phyloP scores from a whole-genome alignment of 2,797 vertebrate genomes.

The Salmo trutta region DNA sequence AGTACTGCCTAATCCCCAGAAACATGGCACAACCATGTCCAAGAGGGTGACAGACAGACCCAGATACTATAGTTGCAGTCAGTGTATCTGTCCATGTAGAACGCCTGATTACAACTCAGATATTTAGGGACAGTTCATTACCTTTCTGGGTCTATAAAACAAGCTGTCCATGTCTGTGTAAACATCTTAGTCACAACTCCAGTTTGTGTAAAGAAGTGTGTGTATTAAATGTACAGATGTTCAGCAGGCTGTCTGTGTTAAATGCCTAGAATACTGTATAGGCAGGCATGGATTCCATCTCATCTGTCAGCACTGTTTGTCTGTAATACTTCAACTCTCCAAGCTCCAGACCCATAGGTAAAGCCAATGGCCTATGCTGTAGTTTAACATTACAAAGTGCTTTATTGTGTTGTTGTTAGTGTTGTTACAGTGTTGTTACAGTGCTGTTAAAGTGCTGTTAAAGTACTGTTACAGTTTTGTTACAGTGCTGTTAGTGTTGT shows the following conservation, averaged over 20 bases:
- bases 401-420: too few species aligned
- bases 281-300: too few species aligned
- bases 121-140: neutral
- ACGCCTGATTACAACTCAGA: neutral
- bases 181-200: neutral
- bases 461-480: too few species aligned
- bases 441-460: too few species aligned
- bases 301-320: too few species aligned
- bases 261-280: too few species aligned
- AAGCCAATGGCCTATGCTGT: too few species aligned
- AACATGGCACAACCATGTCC: slow-evolving; percentile 17
- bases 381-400: too few species aligned
- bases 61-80: neutral
- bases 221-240: neutral
- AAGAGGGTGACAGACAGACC: slow-evolving; percentile 10
- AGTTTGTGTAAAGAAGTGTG: neutral
- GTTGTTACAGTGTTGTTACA: neutral
- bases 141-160: neutral
- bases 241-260: too few species aligned
- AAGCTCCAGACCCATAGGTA: too few species aligned
- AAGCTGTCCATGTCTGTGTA: neutral
- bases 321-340: too few species aligned
- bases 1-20: slow-evolving; percentile 38
- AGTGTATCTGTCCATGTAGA: neutral
- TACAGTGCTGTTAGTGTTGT: too few species aligned